Conservation (phyloP, 2,888 invertebrate species). For the Crematogaster levior region DNA sequence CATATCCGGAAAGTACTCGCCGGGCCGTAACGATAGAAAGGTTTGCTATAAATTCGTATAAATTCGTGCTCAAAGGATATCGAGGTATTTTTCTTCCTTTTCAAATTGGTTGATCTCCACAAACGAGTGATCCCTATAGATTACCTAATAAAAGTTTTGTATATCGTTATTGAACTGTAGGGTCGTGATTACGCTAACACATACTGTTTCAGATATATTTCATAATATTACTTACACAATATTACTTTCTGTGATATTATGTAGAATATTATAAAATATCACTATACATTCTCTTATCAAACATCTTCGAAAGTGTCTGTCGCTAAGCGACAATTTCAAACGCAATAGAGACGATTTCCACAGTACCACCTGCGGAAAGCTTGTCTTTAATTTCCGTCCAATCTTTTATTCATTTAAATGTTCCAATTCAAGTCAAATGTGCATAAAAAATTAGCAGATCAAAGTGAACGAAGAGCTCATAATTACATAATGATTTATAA, state of each 20-base stretch:
- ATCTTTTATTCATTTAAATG: constrained; percentile 9
- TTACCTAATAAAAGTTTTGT: constrained; percentile 1
- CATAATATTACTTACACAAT: too few species aligned
- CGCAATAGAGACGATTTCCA: not conserved
- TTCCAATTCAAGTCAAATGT: constrained; percentile 15
- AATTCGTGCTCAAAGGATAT: constrained; percentile 29
- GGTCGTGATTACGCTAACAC: not conserved
- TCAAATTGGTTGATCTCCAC: constrained; percentile 13
- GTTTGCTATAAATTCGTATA: constrained; percentile 25
- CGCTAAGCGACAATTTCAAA: not conserved
- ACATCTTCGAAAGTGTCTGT: not conserved
- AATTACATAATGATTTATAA: constrained; percentile 26
- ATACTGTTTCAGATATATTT: not conserved
- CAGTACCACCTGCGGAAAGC: not conserved
- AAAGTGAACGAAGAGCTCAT: not conserved
- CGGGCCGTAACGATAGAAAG: constrained; percentile 22
- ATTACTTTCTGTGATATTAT: not conserved
- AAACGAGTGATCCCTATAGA: not conserved
- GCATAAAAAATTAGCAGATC: constrained; percentile 3
- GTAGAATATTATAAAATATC: not conserved
- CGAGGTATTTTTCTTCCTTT: constrained; percentile 24
- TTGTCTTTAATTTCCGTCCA: not conserved
- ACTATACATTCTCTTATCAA: not conserved
- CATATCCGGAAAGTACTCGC: not conserved
- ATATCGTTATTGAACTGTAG: not conserved